Evolutionary conservation across 2,888 invertebrate species (phyloP).

Genomic region (Antitype chi): DNA sequence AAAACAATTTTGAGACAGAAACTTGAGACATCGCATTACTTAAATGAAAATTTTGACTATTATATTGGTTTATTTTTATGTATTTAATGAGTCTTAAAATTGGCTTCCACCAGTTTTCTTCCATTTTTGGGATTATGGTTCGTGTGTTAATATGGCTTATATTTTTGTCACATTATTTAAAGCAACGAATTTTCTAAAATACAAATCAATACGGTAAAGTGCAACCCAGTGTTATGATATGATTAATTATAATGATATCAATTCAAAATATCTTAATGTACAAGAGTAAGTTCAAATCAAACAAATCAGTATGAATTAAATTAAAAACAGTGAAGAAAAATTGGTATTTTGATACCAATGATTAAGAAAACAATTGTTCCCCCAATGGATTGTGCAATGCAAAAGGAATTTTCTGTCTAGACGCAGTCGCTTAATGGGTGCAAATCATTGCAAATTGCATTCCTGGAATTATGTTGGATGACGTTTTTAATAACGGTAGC

Average conservation of each 20-base stretch:
- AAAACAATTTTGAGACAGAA: constrained; percentile 27
- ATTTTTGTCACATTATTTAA: neutral
- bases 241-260: neutral
- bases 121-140: neutral
- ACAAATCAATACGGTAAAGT: neutral
- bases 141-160: too few species aligned
- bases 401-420: constrained; percentile 84
- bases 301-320: neutral
- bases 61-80: neutral
- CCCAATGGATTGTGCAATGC: constrained; percentile 82
- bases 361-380: constrained; percentile 70
- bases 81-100: neutral
- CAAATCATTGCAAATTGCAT: constrained; percentile 88
- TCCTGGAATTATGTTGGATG: constrained; percentile 77
- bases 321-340: constrained; percentile 11
- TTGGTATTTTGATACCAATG: constrained; percentile 36
- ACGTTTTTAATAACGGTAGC: constrained; percentile 77
- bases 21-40: constrained; percentile 8
- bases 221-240: neutral
- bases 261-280: neutral
- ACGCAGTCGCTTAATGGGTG: constrained; percentile 83
- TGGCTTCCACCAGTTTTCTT: neutral
- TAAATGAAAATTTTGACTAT: neutral
- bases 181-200: neutral
- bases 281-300: neutral